phyloP scores from a whole-genome alignment of 2,113 vertebrate species.

The Lasiurus borealis region DNA sequence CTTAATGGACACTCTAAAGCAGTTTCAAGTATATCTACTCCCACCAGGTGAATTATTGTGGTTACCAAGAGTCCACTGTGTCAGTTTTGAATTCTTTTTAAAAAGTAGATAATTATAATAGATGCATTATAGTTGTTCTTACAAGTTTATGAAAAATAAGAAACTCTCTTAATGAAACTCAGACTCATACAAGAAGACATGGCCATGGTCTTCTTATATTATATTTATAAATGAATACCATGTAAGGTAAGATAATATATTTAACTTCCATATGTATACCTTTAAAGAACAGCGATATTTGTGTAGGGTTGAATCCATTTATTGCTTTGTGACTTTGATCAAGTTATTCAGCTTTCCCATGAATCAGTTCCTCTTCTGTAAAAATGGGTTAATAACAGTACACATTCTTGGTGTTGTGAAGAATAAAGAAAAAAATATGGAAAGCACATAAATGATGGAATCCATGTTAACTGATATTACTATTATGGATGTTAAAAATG shows the following conservation, averaged over 20 bases:
- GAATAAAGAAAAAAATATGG: neutral
- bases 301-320: neutral
- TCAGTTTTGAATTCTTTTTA: neutral
- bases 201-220: neutral
- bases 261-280: neutral
- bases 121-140: neutral
- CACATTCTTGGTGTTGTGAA: neutral
- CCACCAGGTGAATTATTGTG: neutral
- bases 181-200: neutral
- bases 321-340: neutral
- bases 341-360: neutral
- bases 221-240: neutral
- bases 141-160: neutral
- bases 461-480: neutral
- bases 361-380: neutral
- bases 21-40: neutral
- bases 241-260: neutral
- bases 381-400: neutral
- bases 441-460: neutral
- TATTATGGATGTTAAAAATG: neutral
- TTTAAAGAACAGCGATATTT: neutral
- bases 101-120: neutral
- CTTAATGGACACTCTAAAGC: neutral
- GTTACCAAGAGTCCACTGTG: neutral
- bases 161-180: neutral